Percentiles rank a stretch among this genome's conserved stretches.
phyloP scores from a whole-genome alignment of 2,797 vertebrate genomes.

The Bradypus variegatus region DNA sequence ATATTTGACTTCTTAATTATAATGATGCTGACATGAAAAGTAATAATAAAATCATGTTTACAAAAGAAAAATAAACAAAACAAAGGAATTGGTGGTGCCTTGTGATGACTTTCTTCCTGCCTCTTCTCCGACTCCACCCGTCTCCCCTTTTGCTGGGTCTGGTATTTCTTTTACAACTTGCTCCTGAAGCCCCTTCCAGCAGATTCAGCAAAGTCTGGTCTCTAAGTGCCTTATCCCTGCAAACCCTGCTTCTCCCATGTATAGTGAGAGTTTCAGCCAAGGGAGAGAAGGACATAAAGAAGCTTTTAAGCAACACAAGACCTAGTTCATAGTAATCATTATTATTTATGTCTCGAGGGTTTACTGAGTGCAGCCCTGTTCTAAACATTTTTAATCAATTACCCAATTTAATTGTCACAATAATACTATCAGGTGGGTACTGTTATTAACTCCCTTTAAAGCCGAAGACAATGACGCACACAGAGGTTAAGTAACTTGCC shows the following conservation, averaged over 20 bases:
- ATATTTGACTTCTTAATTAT: slow-evolving; percentile 19
- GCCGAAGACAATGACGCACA: neutral
- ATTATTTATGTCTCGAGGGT: neutral
- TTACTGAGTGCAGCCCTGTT: neutral
- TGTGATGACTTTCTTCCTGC: neutral
- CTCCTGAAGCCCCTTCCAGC: neutral
- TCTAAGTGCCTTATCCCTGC: neutral
- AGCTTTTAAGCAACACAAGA: neutral
- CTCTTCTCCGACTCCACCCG: neutral
- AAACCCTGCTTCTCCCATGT: neutral
- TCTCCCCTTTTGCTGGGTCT: neutral
- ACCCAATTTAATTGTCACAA: neutral
- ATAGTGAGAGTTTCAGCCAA: neutral
- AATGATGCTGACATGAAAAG: slow-evolving; percentile 17
- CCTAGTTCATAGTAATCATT: neutral
- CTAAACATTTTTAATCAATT: neutral
- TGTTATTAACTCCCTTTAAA: slow-evolving; percentile 8
- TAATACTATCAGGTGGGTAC: neutral
- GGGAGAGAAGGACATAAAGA: neutral
- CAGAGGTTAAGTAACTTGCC: neutral
- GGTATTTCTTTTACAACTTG: neutral
- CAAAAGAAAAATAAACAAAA: neutral
- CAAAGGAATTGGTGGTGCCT: neutral
- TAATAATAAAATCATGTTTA: slow-evolving; percentile 19
- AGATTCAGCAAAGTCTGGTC: neutral